Percentiles rank a stretch among this genome's conserved stretches.
Conservation (phyloP, 92 coral and sea anemone genomes). For the Bergia puertoricense region DNA sequence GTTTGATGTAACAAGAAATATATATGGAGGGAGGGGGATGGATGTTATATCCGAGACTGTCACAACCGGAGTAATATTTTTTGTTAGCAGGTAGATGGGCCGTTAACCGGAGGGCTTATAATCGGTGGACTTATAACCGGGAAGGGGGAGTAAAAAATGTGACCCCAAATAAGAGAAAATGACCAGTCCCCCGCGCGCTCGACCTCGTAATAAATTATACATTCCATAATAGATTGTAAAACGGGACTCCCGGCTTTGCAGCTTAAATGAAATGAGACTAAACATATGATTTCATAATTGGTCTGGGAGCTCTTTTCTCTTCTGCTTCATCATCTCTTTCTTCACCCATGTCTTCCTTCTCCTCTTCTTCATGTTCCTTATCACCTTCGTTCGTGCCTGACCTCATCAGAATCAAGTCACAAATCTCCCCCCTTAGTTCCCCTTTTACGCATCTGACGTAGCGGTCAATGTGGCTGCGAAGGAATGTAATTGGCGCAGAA, state of each 20-base stretch:
- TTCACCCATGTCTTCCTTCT: too few species aligned
- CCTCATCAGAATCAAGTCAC: slow-evolving; percentile 19
- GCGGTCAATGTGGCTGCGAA: slow-evolving; percentile 75
- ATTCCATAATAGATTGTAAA: neutral
- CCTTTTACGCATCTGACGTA: slow-evolving; percentile 71
- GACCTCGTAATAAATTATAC: too few species aligned
- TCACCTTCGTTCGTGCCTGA: neutral
- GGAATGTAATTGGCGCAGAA: slow-evolving; percentile 83
- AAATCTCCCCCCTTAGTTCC: slow-evolving; percentile 34
- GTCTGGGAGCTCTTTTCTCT: slow-evolving; percentile 16
- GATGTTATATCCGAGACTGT: too few species aligned
- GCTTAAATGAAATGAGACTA: neutral
- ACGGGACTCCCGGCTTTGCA: neutral
- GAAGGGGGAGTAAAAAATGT: too few species aligned
- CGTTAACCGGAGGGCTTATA: too few species aligned
- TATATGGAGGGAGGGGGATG: too few species aligned
- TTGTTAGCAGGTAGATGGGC: too few species aligned
- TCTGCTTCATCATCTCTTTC: neutral
- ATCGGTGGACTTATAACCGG: too few species aligned
- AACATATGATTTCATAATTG: slow-evolving; percentile 1
- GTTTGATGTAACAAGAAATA: too few species aligned
- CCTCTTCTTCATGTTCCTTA: neutral
- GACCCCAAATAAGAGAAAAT: too few species aligned
- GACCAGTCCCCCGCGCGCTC: too few species aligned
- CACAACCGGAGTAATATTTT: too few species aligned